Base-by-base conservation (phyloP, 2,888 invertebrate species). In the Lasioglossum oenotherae region DNA sequence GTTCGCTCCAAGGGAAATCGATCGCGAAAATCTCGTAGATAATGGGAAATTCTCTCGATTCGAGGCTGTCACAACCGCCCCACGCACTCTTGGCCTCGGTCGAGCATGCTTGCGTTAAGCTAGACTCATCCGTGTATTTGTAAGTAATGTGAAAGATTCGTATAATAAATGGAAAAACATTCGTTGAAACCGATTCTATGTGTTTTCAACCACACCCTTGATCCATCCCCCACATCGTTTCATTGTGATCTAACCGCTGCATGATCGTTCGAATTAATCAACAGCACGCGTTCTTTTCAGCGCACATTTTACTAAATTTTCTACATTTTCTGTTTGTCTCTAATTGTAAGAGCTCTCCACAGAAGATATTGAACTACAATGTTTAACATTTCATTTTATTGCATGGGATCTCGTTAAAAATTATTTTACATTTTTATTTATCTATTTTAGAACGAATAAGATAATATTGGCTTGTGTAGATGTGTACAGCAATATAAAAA, bases 71-170 rank as follows among this genome's bases (percentile, higher is more conserved):
- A 16, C 4, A 53, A n/a, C 23, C 53, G 23, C 53, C 75, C 73
- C 75, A 78, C 44, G n/a, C 75, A 85, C 53, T 87, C 76, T 87
- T 86, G 86, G 57, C 84, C 77, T 46, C 82, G 84, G 75, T 89
- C 76, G 82, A 79, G 82, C 78, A 84, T 71, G 85, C 75, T 85
- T 84, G 82, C 78, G 67, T 82, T 67, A 84, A 86, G 23, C 82
- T 84, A 82, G 80, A 82, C 81, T 77, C 82, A 69, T 82, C 83
- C 89, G 81, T 91, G 74, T 90, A 88, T 88, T 88, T 91, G 89
- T 91, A 89, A 91, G 85, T 87, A 88, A 84, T 72, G 74, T 75
- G 81, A 91, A 87, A 82, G 81, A 81, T 84, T 80, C 83, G 81
- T 86, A 76, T 71, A 90, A 90, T 89, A 90, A 89, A 89, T 75